phyloP scores from a whole-genome alignment of 2,888 invertebrate species.

The Drosophila barbarae region DNA sequence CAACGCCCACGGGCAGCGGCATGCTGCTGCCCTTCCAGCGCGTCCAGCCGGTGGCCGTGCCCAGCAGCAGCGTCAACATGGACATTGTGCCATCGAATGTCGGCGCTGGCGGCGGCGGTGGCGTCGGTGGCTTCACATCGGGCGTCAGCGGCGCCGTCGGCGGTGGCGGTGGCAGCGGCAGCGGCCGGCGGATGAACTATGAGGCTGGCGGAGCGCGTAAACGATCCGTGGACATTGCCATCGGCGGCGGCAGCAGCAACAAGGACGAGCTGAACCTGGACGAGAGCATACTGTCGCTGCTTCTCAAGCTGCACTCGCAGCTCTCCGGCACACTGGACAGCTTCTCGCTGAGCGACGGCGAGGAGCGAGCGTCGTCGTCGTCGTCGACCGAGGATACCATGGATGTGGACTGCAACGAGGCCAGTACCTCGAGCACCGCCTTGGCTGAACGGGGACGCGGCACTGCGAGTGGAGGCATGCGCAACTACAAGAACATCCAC shows the following conservation, averaged over 20 bases:
- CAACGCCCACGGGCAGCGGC: conserved; percentile 69
- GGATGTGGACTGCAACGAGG: conserved; percentile 78
- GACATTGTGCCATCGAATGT: conserved; percentile 81
- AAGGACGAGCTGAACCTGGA: conserved; percentile 84
- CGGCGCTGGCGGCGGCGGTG: conserved; percentile 53
- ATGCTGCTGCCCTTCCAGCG: conserved; percentile 79
- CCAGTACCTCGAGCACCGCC: conserved; percentile 71
- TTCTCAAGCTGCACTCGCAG: conserved; percentile 94
- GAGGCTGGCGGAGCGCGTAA: conserved; percentile 74
- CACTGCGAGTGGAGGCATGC: conserved; percentile 35
- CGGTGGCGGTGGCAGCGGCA: conserved; percentile 4
- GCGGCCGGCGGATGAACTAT: conserved; percentile 60
- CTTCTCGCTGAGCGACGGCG: conserved; percentile 83
- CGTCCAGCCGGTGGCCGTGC: conserved; percentile 79
- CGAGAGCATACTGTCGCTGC: conserved; percentile 93
- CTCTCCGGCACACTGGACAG: conserved; percentile 91
- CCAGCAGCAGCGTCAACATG: conserved; percentile 77
- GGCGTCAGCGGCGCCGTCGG: conserved; percentile 8
- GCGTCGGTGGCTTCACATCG: conserved; percentile 43
- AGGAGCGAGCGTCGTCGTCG: conserved; percentile 29
- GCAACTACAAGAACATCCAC: conserved; percentile 70
- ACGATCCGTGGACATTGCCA: conserved; percentile 78
- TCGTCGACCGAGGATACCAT: conserved; percentile 50
- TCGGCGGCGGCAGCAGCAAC: conserved; percentile 74
- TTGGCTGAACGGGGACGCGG: conserved; percentile 50